Conservation (phyloP, 2,113 vertebrate species). For the Potamarius usumacintae region DNA sequence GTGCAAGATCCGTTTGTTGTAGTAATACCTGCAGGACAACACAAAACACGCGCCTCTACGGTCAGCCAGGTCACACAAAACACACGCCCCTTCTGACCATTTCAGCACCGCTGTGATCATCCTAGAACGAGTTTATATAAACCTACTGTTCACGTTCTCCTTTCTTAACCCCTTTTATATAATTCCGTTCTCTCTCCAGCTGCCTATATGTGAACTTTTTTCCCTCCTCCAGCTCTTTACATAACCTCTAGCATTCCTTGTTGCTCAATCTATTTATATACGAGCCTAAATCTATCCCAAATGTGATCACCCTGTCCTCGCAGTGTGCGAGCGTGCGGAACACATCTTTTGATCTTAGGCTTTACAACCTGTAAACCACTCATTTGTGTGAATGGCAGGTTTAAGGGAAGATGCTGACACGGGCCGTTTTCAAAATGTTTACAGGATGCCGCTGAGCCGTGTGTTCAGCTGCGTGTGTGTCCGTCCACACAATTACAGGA, state of each 20-base stretch:
- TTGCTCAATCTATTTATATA: conserved; percentile 68
- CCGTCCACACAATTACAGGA: no score
- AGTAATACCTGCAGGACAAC: conserved; percentile 80
- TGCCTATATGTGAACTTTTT: conserved; percentile 73
- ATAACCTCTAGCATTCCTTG: conserved; percentile 67
- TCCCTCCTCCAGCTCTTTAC: conserved; percentile 68
- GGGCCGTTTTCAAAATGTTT: conserved; percentile 22
- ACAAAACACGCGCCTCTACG: neutral
- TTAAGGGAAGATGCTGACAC: conserved; percentile 44
- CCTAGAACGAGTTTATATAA: conserved; percentile 65
- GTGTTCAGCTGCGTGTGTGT: neutral
- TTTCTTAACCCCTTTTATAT: conserved; percentile 71
- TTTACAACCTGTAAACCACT: conserved; percentile 26
- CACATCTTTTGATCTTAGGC: conserved; percentile 27
- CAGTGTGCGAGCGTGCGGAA: neutral
- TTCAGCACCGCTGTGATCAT: conserved; percentile 17
- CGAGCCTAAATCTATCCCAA: conserved; percentile 54
- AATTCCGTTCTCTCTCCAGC: conserved; percentile 54
- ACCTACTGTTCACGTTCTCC: conserved; percentile 65
- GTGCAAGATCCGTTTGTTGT: conserved; percentile 91
- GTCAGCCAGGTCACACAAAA: neutral
- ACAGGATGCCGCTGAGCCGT: conserved; percentile 13
- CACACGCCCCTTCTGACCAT: conserved; percentile 40
- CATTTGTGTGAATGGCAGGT: conserved; percentile 37
- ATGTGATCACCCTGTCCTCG: neutral